Conservation (phyloP, 2,888 invertebrate species). For the Noctua comes region DNA sequence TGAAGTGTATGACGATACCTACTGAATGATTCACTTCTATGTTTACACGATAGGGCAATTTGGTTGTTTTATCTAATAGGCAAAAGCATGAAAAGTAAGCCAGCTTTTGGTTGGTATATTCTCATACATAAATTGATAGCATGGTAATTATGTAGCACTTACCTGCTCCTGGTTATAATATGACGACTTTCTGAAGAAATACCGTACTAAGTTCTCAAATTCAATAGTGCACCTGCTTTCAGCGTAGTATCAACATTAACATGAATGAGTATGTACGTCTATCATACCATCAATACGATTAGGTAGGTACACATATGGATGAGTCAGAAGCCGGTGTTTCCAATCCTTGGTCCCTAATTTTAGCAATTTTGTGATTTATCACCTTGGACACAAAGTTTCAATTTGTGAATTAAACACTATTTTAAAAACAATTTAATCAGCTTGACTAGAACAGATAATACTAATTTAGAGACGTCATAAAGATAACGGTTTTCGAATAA, state of each 20-base stretch:
- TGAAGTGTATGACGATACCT: too few relatives aligned
- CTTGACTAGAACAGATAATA: slow-evolving; percentile 6
- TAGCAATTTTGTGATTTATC: slow-evolving; percentile 1
- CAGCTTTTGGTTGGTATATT: too few relatives aligned
- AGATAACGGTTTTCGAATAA: not conserved
- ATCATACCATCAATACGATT: not conserved
- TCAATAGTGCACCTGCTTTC: too few relatives aligned
- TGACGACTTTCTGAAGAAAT: not conserved
- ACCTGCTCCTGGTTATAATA: not conserved
- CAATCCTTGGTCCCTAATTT: not conserved
- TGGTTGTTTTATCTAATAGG: too few relatives aligned
- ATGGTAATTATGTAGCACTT: slow-evolving; percentile 19
- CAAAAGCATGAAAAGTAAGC: too few relatives aligned
- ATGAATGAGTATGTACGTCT: not conserved
- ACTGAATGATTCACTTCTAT: too few relatives aligned
- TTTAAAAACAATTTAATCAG: not conserved
- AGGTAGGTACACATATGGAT: not conserved
- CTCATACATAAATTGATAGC: too few relatives aligned
- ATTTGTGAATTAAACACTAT: slow-evolving; percentile 3
- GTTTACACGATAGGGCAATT: too few relatives aligned
- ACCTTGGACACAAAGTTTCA: not conserved
- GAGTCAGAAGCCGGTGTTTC: slow-evolving; percentile 6
- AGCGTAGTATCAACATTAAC: too few relatives aligned
- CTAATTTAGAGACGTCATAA: not conserved
- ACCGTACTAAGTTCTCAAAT: not conserved